phyloP scores from a whole-genome alignment of 2,888 invertebrate species.

The Sinelater perroti region DNA sequence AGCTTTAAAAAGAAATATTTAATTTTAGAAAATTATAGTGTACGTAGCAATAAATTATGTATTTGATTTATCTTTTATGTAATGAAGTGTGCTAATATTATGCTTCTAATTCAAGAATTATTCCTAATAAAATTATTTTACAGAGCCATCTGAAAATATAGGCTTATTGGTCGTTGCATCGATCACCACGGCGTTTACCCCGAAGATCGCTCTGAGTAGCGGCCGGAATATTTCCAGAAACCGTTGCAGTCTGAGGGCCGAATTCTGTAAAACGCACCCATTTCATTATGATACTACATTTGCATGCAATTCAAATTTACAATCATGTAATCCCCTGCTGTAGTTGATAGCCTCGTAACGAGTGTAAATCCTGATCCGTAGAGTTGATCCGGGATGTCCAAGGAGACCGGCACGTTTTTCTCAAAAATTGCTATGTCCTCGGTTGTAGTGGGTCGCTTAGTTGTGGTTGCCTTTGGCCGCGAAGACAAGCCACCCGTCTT shows the following conservation, averaged over 20 bases:
- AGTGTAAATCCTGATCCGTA: constrained; percentile 75
- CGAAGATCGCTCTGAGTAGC: constrained; percentile 75
- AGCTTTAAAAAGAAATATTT: too few species aligned
- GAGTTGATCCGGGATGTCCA: constrained; percentile 72
- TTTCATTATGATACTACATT: background rate
- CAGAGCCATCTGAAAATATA: constrained; percentile 52
- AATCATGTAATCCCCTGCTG: constrained; percentile 72
- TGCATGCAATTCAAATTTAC: constrained; percentile 58
- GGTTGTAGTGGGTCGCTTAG: constrained; percentile 59
- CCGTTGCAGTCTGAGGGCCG: constrained; percentile 77
- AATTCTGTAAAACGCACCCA: constrained; percentile 70
- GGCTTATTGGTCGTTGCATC: constrained; percentile 64
- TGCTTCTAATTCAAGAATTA: too few species aligned
- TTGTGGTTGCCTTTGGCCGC: constrained; percentile 45
- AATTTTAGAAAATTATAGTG: too few species aligned
- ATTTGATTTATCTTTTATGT: too few species aligned
- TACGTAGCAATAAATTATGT: too few species aligned
- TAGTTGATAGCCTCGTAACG: constrained; percentile 71
- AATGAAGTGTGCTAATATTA: too few species aligned
- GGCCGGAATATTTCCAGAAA: constrained; percentile 79
- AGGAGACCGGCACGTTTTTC: constrained; percentile 70
- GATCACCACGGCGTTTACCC: constrained; percentile 76
- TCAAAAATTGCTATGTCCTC: constrained; percentile 69
- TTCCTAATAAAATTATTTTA: too few species aligned
- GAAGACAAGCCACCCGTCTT: background rate